Base-by-base conservation (phyloP, 1,140 invertebrate species). In the Argopecten irradians region DNA sequence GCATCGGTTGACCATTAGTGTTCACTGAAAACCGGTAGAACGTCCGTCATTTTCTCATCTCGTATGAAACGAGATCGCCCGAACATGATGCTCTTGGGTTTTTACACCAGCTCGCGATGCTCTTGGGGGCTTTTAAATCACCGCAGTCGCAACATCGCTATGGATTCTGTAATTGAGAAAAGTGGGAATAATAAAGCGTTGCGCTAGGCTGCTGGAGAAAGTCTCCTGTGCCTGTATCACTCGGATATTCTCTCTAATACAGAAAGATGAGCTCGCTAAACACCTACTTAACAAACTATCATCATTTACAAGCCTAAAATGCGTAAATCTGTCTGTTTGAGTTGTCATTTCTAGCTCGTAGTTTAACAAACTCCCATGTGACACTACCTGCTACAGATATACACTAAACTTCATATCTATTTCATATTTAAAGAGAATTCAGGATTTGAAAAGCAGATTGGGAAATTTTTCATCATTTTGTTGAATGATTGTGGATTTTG, bases 81-180 rank as follows among this genome's bases (percentile, higher is more conserved):
- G 28, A 71, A 71, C 55, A 28, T 28, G n/a, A n/a, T 28, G 55
- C 55, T 71, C 55, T 11, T 28, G 55, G 55, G 55, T 71, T 22
- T 71, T 71, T 71, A 71, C 28, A 71, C 22, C 55, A n/a, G 55
- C n/a, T 11, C 55, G 55, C 28, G 55, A 28, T 71, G 55, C 55
- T 71, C 55, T 16, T 1, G n/a, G n/a, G 55, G 1, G 1, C 55
- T 28, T 71, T 71, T 71, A 71, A 71, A 71, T 71, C 55, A 71
- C n/a, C 55, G 28, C n/a, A 71, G 8, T 71, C 55, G 55, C 5
- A 28, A 71, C 55, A 28, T 71, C 28, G 8, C 22, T 71, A 71
- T 71, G 55, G 55, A 71, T 71, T 71, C 55, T 28, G 55, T 71
- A 71, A 71, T 71, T 71, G 55, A 71, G 55, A 71, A 71, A 71